A percentile compares a stretch with the other conserved stretches of the same genome.
phyloP scores from a whole-genome alignment of 2,888 invertebrate genomes.

The Galerucella pusilla region DNA sequence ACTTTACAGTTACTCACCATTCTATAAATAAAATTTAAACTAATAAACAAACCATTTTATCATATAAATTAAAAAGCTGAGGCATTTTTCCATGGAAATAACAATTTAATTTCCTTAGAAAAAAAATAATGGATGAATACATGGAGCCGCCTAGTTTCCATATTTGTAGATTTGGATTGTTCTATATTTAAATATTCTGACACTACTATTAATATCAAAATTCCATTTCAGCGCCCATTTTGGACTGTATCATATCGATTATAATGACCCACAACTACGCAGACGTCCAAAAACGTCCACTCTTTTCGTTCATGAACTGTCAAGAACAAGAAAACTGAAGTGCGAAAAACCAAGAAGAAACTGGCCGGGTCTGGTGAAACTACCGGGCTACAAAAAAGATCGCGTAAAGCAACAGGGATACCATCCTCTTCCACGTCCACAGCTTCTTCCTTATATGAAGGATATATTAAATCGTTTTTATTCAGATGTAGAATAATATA shows the following conservation, averaged over 20 bases:
- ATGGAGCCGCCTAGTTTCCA: no score
- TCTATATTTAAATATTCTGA: no score
- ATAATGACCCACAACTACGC: constrained; percentile 68
- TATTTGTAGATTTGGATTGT: no score
- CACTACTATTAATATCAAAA: no score
- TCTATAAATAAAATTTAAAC: no score
- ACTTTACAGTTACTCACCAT: no score
- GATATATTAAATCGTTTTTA: neutral
- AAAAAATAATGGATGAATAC: no score
- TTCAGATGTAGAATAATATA: neutral
- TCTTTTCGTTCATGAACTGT: constrained; percentile 67
- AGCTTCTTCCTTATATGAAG: neutral
- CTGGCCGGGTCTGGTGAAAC: neutral
- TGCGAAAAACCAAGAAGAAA: constrained; percentile 6
- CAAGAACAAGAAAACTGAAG: constrained; percentile 56
- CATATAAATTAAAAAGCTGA: no score
- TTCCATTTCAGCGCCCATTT: constrained; percentile 59
- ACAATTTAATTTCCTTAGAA: no score
- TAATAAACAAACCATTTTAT: no score
- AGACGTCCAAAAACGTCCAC: constrained; percentile 74
- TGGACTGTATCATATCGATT: constrained; percentile 76
- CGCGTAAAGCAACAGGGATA: neutral
- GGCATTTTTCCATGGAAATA: no score
- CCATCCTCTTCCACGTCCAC: neutral
- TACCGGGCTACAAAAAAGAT: neutral